phyloP scores from a whole-genome alignment of 1,140 invertebrate species.

The Brachionus plicatilis region DNA sequence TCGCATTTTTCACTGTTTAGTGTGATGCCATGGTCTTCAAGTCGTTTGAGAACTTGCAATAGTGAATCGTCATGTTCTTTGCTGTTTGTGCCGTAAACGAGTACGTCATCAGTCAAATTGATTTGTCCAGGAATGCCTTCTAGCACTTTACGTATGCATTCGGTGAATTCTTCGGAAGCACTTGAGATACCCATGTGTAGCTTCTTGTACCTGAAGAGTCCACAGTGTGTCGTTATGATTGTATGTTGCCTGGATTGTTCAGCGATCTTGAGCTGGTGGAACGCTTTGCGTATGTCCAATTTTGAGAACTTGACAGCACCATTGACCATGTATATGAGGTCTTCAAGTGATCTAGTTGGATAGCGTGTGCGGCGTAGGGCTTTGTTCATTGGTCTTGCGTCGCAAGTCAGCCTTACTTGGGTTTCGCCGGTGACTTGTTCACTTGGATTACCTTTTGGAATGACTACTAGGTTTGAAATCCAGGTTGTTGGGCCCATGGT shows the following conservation, averaged over 20 bases:
- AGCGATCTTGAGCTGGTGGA: neutral
- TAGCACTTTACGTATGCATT: slow-evolving; percentile 41
- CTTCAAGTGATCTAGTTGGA: neutral
- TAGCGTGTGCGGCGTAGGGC: neutral
- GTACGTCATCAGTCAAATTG: slow-evolving; percentile 44
- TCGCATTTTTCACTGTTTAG: slow-evolving; percentile 52
- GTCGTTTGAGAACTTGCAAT: slow-evolving; percentile 41
- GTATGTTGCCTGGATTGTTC: slow-evolving; percentile 45
- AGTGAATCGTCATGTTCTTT: slow-evolving; percentile 44
- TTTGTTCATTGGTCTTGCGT: neutral
- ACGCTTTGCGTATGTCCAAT: neutral
- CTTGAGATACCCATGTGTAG: slow-evolving; percentile 53
- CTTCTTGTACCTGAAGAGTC: slow-evolving; percentile 48
- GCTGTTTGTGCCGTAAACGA: slow-evolving; percentile 42
- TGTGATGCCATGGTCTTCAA: slow-evolving; percentile 44
- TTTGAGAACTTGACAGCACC: neutral
- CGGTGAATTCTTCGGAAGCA: slow-evolving; percentile 42
- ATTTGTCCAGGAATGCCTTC: slow-evolving; percentile 18
- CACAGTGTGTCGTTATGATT: slow-evolving; percentile 57
- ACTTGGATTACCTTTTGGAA: too few species aligned
- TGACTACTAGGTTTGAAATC: neutral
- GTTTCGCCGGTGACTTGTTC: too few species aligned
- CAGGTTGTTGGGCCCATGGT: neutral
- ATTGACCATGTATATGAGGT: neutral
- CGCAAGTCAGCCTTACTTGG: neutral